phyloP scores from a whole-genome alignment of 2,888 invertebrate genomes.

The Conistra vaccinii region DNA sequence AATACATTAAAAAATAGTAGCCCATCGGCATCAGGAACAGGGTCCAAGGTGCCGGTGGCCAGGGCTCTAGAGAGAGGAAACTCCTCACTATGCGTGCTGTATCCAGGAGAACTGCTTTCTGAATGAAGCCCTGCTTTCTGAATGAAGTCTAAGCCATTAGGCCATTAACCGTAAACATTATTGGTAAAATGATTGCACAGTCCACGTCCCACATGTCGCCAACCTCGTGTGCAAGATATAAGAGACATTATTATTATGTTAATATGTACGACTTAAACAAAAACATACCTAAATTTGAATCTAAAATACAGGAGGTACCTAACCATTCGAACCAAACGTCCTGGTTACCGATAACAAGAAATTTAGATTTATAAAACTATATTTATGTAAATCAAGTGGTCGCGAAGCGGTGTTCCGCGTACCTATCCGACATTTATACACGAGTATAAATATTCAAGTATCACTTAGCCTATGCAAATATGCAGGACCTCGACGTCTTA shows the following conservation, averaged over 20 bases:
- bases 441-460: constrained; percentile 82
- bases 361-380: constrained; percentile 63
- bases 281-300: constrained; percentile 26
- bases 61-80: no score
- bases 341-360: constrained; percentile 35
- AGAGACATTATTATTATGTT: background rate
- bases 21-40: no score
- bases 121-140: no score
- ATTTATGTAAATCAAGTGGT: constrained; percentile 78
- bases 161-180: no score
- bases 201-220: no score
- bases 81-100: no score
- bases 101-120: no score
- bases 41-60: no score
- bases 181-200: no score
- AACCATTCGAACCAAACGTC: constrained; percentile 19
- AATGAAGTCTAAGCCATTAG: no score
- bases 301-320: constrained; percentile 9
- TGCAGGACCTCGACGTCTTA: constrained; percentile 68
- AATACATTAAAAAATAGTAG: no score
- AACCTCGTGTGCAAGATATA: no score
- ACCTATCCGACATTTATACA: constrained; percentile 78
- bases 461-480: constrained; percentile 85
- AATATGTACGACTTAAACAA: background rate
- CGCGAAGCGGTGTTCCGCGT: constrained; percentile 75